Conservation (phyloP, 2,888 invertebrate genomes). For the Pseudanteris insignis region DNA sequence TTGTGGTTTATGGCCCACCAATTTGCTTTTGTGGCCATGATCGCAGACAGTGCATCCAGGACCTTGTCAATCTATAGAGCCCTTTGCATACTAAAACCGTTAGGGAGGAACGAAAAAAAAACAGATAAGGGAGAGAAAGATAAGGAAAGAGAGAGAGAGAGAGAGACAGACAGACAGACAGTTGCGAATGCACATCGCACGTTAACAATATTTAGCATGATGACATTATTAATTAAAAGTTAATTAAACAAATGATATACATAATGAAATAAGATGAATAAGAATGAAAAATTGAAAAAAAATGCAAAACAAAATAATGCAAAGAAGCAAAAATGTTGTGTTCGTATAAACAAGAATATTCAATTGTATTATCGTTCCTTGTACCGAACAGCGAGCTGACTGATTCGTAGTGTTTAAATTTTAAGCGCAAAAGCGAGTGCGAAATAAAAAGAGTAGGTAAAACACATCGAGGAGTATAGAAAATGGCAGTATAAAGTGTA, state of each 20-base stretch:
- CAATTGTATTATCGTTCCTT: slow-evolving; percentile 66
- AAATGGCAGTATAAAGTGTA: slow-evolving; percentile 7
- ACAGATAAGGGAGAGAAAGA: too few species aligned
- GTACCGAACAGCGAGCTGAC: slow-evolving; percentile 64
- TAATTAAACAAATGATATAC: slow-evolving; percentile 17
- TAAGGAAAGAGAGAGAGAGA: slow-evolving; percentile 16
- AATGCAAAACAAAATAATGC: slow-evolving; percentile 17
- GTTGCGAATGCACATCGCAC: slow-evolving; percentile 52
- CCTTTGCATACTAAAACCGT: too few species aligned
- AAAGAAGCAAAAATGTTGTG: slow-evolving; percentile 56
- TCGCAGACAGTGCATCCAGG: too few species aligned
- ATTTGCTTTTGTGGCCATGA: too few species aligned
- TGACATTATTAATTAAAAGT: slow-evolving; percentile 31
- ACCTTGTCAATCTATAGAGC: too few species aligned
- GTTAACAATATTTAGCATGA: slow-evolving; percentile 55
- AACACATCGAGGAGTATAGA: too few species aligned
- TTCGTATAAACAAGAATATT: slow-evolving; percentile 60
- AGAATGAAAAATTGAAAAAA: slow-evolving; percentile 4
- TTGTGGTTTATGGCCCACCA: too few species aligned
- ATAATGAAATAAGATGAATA: slow-evolving; percentile 17
- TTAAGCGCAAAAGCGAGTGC: slow-evolving; percentile 1
- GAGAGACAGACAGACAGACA: slow-evolving; percentile 44
- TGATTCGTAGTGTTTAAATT: slow-evolving; percentile 56
- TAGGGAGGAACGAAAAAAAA: too few species aligned
- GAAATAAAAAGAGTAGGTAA: too few species aligned